phyloP scores from a whole-genome alignment of 2,113 vertebrate genomes.

The Macquaria ambigua region DNA sequence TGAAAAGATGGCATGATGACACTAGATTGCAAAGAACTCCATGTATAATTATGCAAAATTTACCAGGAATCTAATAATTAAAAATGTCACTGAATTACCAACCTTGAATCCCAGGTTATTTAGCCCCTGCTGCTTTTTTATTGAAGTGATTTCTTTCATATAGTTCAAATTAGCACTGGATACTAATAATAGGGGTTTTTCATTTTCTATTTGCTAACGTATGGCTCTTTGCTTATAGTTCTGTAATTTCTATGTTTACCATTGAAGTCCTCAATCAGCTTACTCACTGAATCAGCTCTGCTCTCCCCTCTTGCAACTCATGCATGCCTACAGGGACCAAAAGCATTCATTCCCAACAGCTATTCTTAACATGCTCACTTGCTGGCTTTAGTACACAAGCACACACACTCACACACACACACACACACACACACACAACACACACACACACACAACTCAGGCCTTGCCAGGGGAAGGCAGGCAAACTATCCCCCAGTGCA shows the following conservation, averaged over 20 bases:
- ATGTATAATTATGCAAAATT: constrained; percentile 45
- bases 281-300: constrained; percentile 39
- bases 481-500: constrained; percentile 61
- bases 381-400: constrained; percentile 54
- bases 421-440: constrained; percentile 22
- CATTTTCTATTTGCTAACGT: background rate
- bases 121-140: constrained; percentile 15
- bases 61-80: constrained; percentile 30
- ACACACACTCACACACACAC: constrained; percentile 1
- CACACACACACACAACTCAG: constrained; percentile 12
- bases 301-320: constrained; percentile 61
- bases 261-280: constrained; percentile 40
- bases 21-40: background rate
- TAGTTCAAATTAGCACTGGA: constrained; percentile 22
- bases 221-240: constrained; percentile 23
- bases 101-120: constrained; percentile 27
- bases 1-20: constrained; percentile 49
- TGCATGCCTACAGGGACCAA: constrained; percentile 53
- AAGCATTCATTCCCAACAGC: constrained; percentile 66
- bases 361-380: constrained; percentile 70
- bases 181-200: constrained; percentile 3
- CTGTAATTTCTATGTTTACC: constrained; percentile 35
- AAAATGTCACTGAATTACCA: constrained; percentile 48
- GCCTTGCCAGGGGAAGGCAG: constrained; percentile 45
- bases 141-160: constrained; percentile 4